Evolutionary conservation across 2,113 vertebrate genomes (phyloP).

Genomic region (Argyrosomus japonicus): DNA sequence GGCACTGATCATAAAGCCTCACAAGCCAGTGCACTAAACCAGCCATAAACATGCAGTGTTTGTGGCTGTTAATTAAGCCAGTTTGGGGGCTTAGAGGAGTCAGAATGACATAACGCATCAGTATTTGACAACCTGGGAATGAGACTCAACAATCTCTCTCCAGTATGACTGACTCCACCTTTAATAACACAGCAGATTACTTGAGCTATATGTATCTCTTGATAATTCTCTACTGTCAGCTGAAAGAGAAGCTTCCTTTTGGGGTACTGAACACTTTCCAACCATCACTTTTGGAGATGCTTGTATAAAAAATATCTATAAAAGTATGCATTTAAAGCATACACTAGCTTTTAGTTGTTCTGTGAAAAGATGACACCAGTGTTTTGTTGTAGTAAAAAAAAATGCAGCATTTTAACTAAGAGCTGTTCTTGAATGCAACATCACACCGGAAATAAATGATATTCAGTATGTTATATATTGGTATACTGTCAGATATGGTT

Average conservation of each 20-base stretch:
- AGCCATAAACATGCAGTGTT: slow-evolving; percentile 13
- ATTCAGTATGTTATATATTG: not conserved
- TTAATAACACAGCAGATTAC: slow-evolving; percentile 20
- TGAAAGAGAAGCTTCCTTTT: not conserved
- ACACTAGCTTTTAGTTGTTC: not conserved
- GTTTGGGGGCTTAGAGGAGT: not conserved
- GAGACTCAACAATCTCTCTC: no score
- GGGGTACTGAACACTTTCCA: not conserved
- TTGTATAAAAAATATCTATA: not conserved
- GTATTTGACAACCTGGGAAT: no score
- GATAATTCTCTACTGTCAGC: not conserved
- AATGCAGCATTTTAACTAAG: not conserved
- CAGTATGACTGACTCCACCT: no score
- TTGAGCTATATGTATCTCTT: not conserved
- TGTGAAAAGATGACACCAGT: not conserved
- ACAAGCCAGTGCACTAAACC: slow-evolving; percentile 21
- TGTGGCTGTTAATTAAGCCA: slow-evolving; percentile 9
- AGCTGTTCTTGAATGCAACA: not conserved
- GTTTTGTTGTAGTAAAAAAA: not conserved
- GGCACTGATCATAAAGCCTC: slow-evolving; percentile 29
- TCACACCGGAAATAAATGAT: not conserved
- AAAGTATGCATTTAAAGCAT: not conserved
- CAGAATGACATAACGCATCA: no score
- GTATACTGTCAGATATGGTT: not conserved
- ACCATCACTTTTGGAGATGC: not conserved